phyloP scores from a whole-genome alignment of 2,888 invertebrate genomes.

The Tortrix viridana region DNA sequence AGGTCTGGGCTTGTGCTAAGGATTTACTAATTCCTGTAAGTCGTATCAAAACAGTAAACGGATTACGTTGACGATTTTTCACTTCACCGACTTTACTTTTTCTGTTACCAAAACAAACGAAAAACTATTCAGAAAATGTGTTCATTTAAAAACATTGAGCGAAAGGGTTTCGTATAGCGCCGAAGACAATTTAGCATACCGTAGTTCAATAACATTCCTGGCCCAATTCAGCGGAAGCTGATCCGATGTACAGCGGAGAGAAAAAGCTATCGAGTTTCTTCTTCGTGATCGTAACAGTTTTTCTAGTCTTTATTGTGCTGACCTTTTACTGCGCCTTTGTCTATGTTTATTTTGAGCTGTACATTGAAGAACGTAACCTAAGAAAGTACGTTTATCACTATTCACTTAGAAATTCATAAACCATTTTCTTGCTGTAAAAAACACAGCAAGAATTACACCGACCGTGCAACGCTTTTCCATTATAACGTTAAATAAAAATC shows the following conservation, averaged over 20 bases:
- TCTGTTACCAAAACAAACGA: neutral
- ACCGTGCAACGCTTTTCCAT: no score
- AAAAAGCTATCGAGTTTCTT: neutral
- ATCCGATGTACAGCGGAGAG: neutral
- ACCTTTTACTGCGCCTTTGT: neutral
- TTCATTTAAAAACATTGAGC: constrained; percentile 30
- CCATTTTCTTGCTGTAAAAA: no score
- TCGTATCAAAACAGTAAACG: neutral
- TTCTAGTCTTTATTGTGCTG: constrained; percentile 14
- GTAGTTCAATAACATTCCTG: constrained; percentile 11
- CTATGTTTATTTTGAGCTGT: neutral
- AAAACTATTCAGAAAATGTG: constrained; percentile 19
- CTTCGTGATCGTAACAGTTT: constrained; percentile 18
- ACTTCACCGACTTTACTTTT: neutral
- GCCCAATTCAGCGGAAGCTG: constrained; percentile 16
- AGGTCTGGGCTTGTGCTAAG: no score
- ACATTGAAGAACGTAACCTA: no score
- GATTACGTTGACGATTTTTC: neutral
- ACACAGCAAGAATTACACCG: no score
- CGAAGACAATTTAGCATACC: constrained; percentile 26
- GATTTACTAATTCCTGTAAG: no score
- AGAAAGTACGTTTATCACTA: no score
- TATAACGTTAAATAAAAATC: no score
- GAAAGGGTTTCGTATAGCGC: constrained; percentile 10
- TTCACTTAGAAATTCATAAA: no score